phyloP scores from a whole-genome alignment of 2,888 invertebrate genomes.

The Boloria selene region DNA sequence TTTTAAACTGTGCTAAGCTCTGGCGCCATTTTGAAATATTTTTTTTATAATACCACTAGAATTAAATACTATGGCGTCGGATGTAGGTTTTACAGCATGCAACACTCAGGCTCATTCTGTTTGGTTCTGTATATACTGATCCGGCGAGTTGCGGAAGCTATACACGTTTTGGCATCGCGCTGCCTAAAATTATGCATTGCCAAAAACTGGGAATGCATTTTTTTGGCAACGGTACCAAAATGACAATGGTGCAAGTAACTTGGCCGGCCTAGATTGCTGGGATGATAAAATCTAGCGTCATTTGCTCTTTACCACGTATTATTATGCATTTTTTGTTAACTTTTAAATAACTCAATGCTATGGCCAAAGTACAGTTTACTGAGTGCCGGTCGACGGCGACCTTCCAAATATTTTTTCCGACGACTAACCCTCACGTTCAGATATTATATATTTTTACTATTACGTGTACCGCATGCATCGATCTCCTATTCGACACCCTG shows the following conservation, averaged over 20 bases:
- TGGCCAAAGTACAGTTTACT: constrained; percentile 43
- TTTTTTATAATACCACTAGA: constrained; percentile 7
- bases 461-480: constrained; percentile 68
- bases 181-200: background rate
- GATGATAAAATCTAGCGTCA: constrained; percentile 46
- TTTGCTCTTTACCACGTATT: constrained; percentile 41
- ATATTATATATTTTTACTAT: constrained; percentile 52
- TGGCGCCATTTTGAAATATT: constrained; percentile 37
- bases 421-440: constrained; percentile 57
- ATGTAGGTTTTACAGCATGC: constrained; percentile 55
- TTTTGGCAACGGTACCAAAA: constrained; percentile 20
- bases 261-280: constrained; percentile 46
- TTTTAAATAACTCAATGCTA: constrained; percentile 40
- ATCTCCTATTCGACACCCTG: constrained; percentile 61
- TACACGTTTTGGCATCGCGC: constrained; percentile 12
- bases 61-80: constrained; percentile 44
- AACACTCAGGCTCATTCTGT: constrained; percentile 56
- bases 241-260: constrained; percentile 27
- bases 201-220: constrained; percentile 1
- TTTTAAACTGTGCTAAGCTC: constrained; percentile 44
- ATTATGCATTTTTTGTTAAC: constrained; percentile 37
- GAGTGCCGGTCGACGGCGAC: constrained; percentile 59
- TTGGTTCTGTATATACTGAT: constrained; percentile 60
- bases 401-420: constrained; percentile 65
- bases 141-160: constrained; percentile 44